Evolutionary conservation across 1,140 invertebrate species (phyloP).

Genomic region (Chironomus striatipennis): DNA sequence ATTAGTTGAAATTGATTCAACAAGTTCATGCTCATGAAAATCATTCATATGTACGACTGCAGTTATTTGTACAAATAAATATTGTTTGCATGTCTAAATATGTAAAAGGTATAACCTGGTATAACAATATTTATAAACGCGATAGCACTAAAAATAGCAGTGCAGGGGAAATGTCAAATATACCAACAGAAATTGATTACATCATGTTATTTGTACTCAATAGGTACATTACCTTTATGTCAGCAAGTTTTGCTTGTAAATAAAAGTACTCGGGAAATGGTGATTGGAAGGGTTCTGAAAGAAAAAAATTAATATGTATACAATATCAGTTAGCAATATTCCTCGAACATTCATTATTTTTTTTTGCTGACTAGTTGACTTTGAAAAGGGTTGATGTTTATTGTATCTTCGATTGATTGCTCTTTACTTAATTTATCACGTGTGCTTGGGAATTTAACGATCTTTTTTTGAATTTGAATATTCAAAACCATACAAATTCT

Average conservation of each 20-base stretch:
- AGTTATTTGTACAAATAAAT: neutral
- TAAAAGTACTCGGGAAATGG: conserved; percentile 76
- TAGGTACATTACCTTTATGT: conserved; percentile 48
- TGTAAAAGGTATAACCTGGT: neutral
- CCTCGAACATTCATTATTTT: no score
- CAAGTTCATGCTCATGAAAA: conserved; percentile 12
- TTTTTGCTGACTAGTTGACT: no score
- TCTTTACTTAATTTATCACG: no score
- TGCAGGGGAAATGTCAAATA: neutral
- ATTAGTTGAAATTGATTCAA: neutral
- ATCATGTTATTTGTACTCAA: no score
- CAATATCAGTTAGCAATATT: no score
- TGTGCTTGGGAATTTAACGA: no score
- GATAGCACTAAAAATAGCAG: neutral
- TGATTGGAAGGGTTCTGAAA: conserved; percentile 62
- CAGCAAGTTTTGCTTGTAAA: conserved; percentile 60
- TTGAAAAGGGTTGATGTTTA: no score
- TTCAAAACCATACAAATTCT: no score
- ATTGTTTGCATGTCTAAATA: conserved; percentile 10
- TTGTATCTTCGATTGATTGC: no score
- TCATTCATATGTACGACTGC: neutral
- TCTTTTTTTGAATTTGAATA: no score
- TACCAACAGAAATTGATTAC: no score
- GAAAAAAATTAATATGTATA: no score
- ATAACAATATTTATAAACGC: neutral